Base-by-base conservation (phyloP, 2,797 vertebrate species). In the Enteromius paludinosus region DNA sequence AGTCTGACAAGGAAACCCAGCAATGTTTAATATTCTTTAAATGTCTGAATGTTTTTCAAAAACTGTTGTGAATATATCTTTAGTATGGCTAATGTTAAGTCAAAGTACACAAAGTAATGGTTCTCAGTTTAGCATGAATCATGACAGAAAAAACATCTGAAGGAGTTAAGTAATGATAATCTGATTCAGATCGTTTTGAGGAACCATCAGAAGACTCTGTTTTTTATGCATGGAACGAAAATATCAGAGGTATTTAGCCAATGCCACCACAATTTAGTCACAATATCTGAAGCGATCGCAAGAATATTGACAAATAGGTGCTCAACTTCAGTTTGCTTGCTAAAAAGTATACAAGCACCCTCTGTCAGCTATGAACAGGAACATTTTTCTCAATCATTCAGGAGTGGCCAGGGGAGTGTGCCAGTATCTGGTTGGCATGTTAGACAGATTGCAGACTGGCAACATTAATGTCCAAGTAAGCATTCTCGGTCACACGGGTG, bases 391-490 rank as follows among this genome's bases (percentile, higher is more conserved):
- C 54, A 80, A 80, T 71, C 78, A 80, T 80, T 71, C 38, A 61
- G 66, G 78, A 70, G 66, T 80, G 78, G 66, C 78, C 66, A 49
- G 45, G 73, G 10, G 76, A 85, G 84, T 83, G 68, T 54, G 75
- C 77, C 86, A 86, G 69, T 75, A 49, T 88, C 89, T 90, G 75
- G 88, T 68, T 85, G 65, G 81, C 66, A 79, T 81, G 64, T 75
- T 77, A 81, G 69, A 68, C 81, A 38, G 81, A 73, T 73, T 41
- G 41, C 41, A 70, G 56, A 54, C 25, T 82, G 83, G 49, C 80
- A 83, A 41, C 25, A 68, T 68, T 59, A 74, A 85, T 41, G 66
- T 76, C 83, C 30, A 35, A 81, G 7, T 79, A 8, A 15, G n/a
- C 68, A 59, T 52, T 59, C 79, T 43, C 35, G 2, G 69, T 47